Base-by-base conservation (phyloP, 2,888 invertebrate species). In the Eristalis pertinax region DNA sequence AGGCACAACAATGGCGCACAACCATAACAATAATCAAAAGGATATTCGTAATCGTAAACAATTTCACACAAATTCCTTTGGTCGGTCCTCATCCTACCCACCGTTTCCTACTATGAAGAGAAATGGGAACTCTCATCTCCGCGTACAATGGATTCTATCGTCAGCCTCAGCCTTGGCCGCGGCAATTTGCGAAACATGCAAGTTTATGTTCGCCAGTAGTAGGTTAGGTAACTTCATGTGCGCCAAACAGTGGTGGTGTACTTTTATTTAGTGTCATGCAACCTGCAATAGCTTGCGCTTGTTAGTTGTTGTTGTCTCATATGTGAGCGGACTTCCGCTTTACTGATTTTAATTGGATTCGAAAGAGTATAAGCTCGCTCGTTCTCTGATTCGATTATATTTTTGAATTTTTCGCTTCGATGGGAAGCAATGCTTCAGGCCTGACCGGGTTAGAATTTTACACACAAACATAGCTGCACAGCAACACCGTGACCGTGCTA, bases 11-110 rank as follows among this genome's bases (percentile, higher is more conserved):
- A 79, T 79, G 24, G 60, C 72, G 24, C 72, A 67, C 79, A 65
- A 65, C 72, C 79, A 79, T 65, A 79, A 74, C 80, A 80, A 80
- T 74, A 80, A 80, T 80, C 80, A 80, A 80, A 74, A 74, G 73
- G 74, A 80, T 73, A 74, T 80, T 80, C 67, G 74, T 74, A 80
- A 80, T 73, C 73, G 73, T 80, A 73, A 80, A 80, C 80, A 80
- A 80, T 80, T 80, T 80, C 73, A 73, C 50, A 80, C 80, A 68
- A 80, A 73, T 79, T 79, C 65, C 72, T 43, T 64, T 78, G 60
- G 70, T n/a, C 38, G 38, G 38, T 50, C 43, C 63, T 19, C 43
- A 26, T 26, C 65, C 13, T 1, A 8, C 32, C 32, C 8, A 5
- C 10, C 43, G 24, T 13, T 43, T 32, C 8, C 8, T 32, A 8